Conservation (phyloP, 2,113 vertebrate species). For the Sorex araneus region DNA sequence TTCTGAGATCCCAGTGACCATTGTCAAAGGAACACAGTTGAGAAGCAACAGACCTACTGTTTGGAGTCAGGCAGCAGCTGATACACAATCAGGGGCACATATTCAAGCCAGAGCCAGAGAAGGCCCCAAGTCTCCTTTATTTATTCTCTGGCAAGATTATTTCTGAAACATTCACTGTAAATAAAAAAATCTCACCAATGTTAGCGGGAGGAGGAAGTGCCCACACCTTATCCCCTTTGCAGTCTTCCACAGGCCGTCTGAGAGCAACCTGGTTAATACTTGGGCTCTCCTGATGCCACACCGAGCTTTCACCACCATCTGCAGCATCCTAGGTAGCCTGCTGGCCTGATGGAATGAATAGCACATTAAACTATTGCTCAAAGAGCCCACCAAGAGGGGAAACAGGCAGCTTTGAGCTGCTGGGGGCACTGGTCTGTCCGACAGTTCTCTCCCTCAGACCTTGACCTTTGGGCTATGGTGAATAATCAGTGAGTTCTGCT, state of each 20-base stretch:
- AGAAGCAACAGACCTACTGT: neutral
- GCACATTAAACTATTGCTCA: neutral
- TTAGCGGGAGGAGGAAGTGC: neutral
- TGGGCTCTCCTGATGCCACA: neutral
- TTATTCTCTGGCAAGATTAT: neutral
- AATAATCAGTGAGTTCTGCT: neutral
- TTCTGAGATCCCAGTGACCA: conserved; percentile 39
- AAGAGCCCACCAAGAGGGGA: neutral
- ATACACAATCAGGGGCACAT: conserved; percentile 36
- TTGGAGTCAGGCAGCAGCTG: neutral
- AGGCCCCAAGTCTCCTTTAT: neutral
- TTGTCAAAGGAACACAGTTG: conserved; percentile 36
- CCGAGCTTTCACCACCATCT: neutral
- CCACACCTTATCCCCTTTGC: neutral
- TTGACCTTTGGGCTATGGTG: neutral
- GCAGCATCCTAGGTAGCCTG: neutral
- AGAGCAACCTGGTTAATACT: conserved; percentile 48
- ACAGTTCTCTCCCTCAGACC: neutral
- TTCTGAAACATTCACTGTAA: conserved; percentile 7
- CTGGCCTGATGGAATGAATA: neutral
- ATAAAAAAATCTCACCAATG: neutral
- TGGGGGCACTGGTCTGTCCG: neutral
- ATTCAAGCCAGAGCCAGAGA: neutral
- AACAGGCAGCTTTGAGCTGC: neutral
- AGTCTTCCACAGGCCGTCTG: conserved; percentile 30